Conservation (phyloP, 2,888 invertebrate species). For the Mesodorylaimus sp. region DNA sequence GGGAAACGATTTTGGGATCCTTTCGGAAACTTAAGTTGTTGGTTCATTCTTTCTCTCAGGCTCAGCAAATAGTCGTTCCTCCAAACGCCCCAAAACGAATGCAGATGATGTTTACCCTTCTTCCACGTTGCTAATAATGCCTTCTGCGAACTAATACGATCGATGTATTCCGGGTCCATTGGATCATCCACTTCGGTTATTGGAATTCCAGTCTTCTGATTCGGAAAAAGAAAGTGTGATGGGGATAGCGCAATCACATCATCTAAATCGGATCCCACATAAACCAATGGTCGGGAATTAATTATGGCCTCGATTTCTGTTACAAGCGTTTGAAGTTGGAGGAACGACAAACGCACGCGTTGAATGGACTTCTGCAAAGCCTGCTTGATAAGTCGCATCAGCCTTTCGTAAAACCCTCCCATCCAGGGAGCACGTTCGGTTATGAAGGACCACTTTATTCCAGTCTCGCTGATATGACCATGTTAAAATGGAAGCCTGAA, state of each 20-base stretch:
- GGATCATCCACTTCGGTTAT: no score
- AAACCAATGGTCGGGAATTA: slow-evolving; percentile 4
- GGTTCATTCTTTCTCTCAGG: slow-evolving; percentile 9
- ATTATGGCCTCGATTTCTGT: not conserved
- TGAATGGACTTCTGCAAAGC: slow-evolving; percentile 2
- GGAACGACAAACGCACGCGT: not conserved
- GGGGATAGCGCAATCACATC: no score
- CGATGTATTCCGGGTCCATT: not conserved
- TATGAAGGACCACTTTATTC: no score
- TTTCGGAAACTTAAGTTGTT: no score
- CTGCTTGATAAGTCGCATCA: not conserved
- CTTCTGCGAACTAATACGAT: not conserved
- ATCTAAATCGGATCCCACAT: no score
- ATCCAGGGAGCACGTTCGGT: no score
- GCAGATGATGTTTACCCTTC: not conserved
- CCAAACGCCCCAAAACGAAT: slow-evolving; percentile 6
- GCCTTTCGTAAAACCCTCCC: no score
- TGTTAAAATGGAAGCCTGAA: no score
- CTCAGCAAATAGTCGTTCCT: slow-evolving; percentile 2
- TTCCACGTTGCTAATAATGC: not conserved
- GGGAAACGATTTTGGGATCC: not conserved
- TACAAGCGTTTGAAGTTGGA: slow-evolving; percentile 4
- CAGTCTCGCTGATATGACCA: no score
- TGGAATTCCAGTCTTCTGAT: no score
- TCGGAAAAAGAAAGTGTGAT: no score